Percentiles rank a stretch among this genome's conserved stretches.
Evolutionary conservation across 2,888 invertebrate genomes (phyloP).

Genomic region (Pseudococcus viburni): DNA sequence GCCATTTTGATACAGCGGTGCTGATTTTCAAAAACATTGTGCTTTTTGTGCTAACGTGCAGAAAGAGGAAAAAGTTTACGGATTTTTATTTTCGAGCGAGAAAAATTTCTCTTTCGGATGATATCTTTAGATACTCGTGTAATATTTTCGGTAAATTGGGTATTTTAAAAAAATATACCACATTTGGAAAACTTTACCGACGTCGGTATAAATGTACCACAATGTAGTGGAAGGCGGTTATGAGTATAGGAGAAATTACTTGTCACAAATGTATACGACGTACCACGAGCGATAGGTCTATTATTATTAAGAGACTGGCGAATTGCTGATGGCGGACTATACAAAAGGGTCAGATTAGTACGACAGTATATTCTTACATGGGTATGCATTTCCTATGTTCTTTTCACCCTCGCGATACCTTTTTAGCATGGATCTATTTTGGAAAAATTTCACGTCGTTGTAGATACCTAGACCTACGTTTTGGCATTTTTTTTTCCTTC

Average conservation of each 20-base stretch:
- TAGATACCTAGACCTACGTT: background rate
- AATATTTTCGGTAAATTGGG: background rate
- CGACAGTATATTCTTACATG: conserved; percentile 57
- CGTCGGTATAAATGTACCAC: conserved; percentile 11
- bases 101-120: conserved; percentile 1
- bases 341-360: conserved; percentile 57
- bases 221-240: background rate
- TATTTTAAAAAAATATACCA: conserved; percentile 9
- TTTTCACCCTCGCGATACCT: conserved; percentile 47
- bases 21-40: conserved; percentile 44
- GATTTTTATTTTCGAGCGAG: background rate
- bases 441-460: conserved; percentile 12
- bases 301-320: conserved; percentile 48
- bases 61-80: background rate
- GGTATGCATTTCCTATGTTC: conserved; percentile 56
- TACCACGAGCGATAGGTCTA: conserved; percentile 38
- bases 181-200: background rate
- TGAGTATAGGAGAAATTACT: conserved; percentile 24
- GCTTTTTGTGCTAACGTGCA: background rate
- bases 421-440: conserved; percentile 33
- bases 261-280: conserved; percentile 17
- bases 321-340: conserved; percentile 7
- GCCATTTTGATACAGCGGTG: conserved; percentile 58
- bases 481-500: conserved; percentile 2
- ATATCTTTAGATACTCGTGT: background rate